phyloP scores from a whole-genome alignment of 2,797 vertebrate species.

The Odontamblyopus lacepedii region DNA sequence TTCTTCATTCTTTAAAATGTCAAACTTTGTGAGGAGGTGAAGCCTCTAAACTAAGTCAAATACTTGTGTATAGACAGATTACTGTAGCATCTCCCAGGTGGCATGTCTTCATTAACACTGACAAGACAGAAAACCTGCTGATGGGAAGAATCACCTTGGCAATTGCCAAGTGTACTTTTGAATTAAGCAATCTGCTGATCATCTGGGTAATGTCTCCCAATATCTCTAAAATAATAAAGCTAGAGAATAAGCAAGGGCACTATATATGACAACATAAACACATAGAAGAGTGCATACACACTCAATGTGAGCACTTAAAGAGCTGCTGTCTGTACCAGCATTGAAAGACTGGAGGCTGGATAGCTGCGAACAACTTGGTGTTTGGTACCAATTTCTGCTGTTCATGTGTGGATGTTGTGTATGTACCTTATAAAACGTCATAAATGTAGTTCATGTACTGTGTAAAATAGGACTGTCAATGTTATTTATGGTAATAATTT shows the following conservation, averaged over 20 bases:
- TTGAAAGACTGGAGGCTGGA: too few relatives aligned
- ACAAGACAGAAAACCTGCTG: conserved; percentile 19
- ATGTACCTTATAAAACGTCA: background rate
- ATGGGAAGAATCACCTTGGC: conserved; percentile 23
- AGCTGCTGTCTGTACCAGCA: too few relatives aligned
- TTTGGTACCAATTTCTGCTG: too few relatives aligned
- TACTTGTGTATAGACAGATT: background rate
- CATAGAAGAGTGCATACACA: background rate
- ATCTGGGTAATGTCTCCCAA: conserved; percentile 32
- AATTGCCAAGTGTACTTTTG: conserved; percentile 26
- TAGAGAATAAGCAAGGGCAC: conserved; percentile 16
- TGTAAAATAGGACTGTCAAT: background rate
- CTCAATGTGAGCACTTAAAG: too few relatives aligned
- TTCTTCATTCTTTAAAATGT: background rate
- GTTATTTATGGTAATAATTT: background rate
- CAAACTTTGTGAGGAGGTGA: background rate
- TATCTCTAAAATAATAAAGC: conserved; percentile 41
- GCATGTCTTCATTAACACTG: conserved; percentile 26
- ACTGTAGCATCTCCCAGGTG: conserved; percentile 12
- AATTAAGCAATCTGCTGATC: conserved; percentile 43
- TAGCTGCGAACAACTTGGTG: too few relatives aligned
- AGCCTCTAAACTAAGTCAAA: conserved; percentile 1
- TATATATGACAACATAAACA: conserved; percentile 41
- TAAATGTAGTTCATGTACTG: background rate
- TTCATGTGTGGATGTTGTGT: background rate